Evolutionary conservation across 1,140 invertebrate species (phyloP).

Genomic region (Prorops nasuta): DNA sequence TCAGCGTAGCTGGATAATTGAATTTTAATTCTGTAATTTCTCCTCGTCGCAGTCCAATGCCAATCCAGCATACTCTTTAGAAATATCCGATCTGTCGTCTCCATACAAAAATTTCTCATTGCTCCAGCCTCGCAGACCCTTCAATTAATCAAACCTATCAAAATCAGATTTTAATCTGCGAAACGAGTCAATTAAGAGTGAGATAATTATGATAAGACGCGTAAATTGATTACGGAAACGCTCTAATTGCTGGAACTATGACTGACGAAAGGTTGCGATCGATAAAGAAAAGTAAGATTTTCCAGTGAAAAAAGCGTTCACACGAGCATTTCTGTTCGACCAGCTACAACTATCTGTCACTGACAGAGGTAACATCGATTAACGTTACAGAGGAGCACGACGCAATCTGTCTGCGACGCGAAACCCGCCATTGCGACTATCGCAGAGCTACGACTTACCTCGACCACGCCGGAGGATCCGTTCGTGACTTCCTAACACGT

Average conservation of each 20-base stretch:
- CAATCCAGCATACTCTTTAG: slow-evolving; percentile 17
- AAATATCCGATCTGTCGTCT: slow-evolving; percentile 34
- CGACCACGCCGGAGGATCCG: slow-evolving; percentile 30
- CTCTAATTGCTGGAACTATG: no score
- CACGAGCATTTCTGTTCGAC: slow-evolving; percentile 40
- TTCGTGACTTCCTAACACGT: slow-evolving; percentile 25
- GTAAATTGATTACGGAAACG: no score
- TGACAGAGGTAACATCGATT: slow-evolving; percentile 36
- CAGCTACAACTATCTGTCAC: slow-evolving; percentile 42
- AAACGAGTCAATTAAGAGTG: no score
- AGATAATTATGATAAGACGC: no score
- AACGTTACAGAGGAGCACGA: slow-evolving; percentile 28
- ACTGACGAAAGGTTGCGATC: no score
- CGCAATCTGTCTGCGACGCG: slow-evolving; percentile 35
- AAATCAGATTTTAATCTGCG: no score
- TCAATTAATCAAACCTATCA: no score
- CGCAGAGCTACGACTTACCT: slow-evolving; percentile 22
- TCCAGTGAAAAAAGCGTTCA: no score
- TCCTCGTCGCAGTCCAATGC: slow-evolving; percentile 17
- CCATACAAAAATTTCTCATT: no score
- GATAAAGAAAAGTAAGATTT: no score
- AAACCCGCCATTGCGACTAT: slow-evolving; percentile 20
- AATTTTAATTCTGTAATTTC: slow-evolving; percentile 40
- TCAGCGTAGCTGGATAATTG: slow-evolving; percentile 31
- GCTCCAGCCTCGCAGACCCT: no score